phyloP scores from a whole-genome alignment of 2,113 vertebrate genomes.

The Eidolon helvum region DNA sequence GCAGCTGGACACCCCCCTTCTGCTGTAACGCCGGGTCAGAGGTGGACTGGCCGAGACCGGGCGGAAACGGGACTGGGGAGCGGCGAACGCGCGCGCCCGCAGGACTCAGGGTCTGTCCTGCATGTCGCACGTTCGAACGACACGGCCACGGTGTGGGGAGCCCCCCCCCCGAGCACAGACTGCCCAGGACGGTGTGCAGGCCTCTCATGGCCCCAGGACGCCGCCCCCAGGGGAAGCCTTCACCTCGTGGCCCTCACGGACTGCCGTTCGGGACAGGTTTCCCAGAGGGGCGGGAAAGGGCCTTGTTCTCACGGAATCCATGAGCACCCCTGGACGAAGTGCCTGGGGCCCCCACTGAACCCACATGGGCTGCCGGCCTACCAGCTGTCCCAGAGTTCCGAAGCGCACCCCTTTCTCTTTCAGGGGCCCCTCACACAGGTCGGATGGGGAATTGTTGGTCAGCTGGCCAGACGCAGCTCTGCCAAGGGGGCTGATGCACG shows the following conservation, averaged over 20 bases:
- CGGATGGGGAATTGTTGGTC: too few species aligned
- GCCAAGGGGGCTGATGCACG: accelerated
- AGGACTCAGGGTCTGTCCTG: neutral
- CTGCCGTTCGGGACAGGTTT: neutral
- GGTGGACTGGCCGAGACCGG: neutral
- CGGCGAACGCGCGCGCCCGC: accelerated
- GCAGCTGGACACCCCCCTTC: neutral
- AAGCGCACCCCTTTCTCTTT: accelerated
- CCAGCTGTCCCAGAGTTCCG: neutral
- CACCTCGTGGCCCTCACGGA: accelerated
- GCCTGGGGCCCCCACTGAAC: accelerated
- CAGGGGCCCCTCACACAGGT: accelerated
- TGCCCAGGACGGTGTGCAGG: neutral
- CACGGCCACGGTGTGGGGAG: accelerated
- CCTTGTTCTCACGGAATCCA: neutral
- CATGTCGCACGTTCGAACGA: neutral
- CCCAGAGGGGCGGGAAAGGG: neutral
- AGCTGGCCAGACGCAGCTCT: neutral
- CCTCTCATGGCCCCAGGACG: accelerated
- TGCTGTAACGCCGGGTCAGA: neutral
- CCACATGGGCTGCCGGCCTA: neutral
- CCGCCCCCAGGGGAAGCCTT: accelerated
- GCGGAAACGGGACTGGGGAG: accelerated
- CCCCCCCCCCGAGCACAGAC: accelerated
- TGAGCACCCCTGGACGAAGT: neutral